Percentiles rank a stretch among this genome's conserved stretches.
These are phyloP conservation scores for Calliopsis andreniformis DNA, from an alignment of 1,140 invertebrate species.

Conservation along the genomic window DNA sequence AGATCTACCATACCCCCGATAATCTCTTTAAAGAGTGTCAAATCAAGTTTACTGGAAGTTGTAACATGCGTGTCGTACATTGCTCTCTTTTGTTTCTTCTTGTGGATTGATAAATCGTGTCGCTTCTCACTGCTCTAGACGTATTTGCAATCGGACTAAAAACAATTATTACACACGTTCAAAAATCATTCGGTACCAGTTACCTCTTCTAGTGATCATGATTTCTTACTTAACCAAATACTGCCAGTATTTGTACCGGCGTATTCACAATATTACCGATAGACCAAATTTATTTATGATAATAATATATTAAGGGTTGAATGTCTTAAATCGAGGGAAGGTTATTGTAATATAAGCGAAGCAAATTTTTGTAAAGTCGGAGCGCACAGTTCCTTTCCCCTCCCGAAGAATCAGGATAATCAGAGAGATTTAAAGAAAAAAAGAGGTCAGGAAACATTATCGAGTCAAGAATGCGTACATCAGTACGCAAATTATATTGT, in stretches of 20 bases:
- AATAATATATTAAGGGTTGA: constrained; percentile 81
- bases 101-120: constrained; percentile 33
- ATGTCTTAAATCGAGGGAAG: constrained; percentile 76
- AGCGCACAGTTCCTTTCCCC: constrained; percentile 78
- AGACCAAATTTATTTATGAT: constrained; percentile 83
- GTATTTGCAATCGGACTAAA: constrained; percentile 10
- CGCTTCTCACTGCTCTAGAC: constrained; percentile 22
- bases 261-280: constrained; percentile 82
- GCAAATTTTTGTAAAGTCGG: constrained; percentile 78
- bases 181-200: constrained; percentile 50
- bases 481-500: background rate
- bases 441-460: constrained; percentile 63
- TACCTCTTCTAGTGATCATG: constrained; percentile 71
- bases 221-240: constrained; percentile 79
- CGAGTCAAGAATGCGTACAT: constrained; percentile 51
- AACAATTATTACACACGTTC: constrained; percentile 33
- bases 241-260: constrained; percentile 79
- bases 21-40: constrained; percentile 67
- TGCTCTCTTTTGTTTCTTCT: constrained; percentile 45
- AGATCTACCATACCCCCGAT: constrained; percentile 73
- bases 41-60: constrained; percentile 69
- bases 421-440: constrained; percentile 55
- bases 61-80: constrained; percentile 57
- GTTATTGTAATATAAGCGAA: constrained; percentile 79
- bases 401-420: constrained; percentile 61